Base-by-base conservation (phyloP, 53 echinoderm and acorn worm genomes). In the Paracentrotus lividus region DNA sequence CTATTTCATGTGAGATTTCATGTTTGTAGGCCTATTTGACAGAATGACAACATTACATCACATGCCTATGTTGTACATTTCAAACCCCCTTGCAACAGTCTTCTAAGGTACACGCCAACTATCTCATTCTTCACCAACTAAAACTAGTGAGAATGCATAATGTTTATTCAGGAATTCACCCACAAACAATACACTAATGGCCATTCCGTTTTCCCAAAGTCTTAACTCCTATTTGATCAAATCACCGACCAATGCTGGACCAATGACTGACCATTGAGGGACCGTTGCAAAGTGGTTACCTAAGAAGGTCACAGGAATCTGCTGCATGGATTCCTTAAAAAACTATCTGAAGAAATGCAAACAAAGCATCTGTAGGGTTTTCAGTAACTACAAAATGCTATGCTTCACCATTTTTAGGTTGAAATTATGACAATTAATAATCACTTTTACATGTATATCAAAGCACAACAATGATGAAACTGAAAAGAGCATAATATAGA, bases 121-220 rank as follows among this genome's bases (percentile, higher is more conserved):
- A 55, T 86, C 86, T 24, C 55, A 57, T 57, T n/a, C 3, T 7
- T n/a, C 21, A 56, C 53, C 53, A 21, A 86, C 32, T 86, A 34
- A 86, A 86, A 55, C 86, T 57, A 34, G 20, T 56, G 36, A 56
- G 86, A 56, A 86, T 53, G 34, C 26, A 44, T 56, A 34, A 54
- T 86, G 55, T 56, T 86, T 52, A 86, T 54, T 86, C 86, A 86
- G 36, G 86, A 86, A 86, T 86, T 86, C 38, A 56, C 34, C 56
- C 20, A 34, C 54, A 21, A 56, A 53, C 53, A 86, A 55, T 55
- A 38, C n/a, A 53, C 86, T 86, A 86, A 86, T 86, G 86, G 86
- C 27, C 33, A 9, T 38, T 38, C 56, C 29, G 57, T 36, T 86
- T 86, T 86, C 86, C 18, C 57, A 86, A 86, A 86, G 86, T 86